Percentiles rank a stretch among this genome's conserved stretches.
phyloP scores from a whole-genome alignment of 2,797 vertebrate species.

The Phataginus tricuspis region DNA sequence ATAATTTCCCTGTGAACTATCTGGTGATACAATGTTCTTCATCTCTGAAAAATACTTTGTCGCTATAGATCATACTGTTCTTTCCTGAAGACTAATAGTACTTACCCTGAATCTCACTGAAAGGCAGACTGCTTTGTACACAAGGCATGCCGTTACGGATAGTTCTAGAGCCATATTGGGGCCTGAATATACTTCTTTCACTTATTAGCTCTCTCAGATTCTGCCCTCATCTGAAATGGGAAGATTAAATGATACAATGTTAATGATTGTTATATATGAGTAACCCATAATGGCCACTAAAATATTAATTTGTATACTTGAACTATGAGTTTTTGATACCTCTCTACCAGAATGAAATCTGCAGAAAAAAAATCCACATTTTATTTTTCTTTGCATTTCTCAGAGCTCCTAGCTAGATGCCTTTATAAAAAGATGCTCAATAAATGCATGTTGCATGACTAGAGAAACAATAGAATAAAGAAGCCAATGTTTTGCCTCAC shows the following conservation, averaged over 20 bases:
- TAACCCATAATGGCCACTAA: not conserved
- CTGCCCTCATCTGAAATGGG: not conserved
- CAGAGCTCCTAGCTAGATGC: not conserved
- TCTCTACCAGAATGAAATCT: not conserved
- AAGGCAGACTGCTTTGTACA: not conserved
- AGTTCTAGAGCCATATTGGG: not conserved
- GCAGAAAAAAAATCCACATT: not conserved
- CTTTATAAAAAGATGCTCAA: not conserved
- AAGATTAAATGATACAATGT: not conserved
- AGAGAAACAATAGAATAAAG: not conserved
- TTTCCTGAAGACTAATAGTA: not conserved
- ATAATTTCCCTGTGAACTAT: not conserved
- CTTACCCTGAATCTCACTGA: not conserved
- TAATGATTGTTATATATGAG: not conserved
- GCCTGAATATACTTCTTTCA: not conserved
- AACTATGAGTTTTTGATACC: not conserved
- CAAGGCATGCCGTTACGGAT: not conserved
- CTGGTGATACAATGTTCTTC: not conserved
- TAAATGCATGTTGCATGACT: not conserved
- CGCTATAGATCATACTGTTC: not conserved
- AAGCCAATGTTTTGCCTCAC: not conserved
- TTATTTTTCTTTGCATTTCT: not conserved
- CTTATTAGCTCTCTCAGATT: not conserved
- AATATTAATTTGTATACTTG: not conserved
- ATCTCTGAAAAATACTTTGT: conserved; percentile 24